Percentiles rank a stretch among this genome's conserved stretches.
Evolutionary conservation across 2,888 invertebrate species (phyloP).

Genomic region (Drosophila nigritarsus): DNA sequence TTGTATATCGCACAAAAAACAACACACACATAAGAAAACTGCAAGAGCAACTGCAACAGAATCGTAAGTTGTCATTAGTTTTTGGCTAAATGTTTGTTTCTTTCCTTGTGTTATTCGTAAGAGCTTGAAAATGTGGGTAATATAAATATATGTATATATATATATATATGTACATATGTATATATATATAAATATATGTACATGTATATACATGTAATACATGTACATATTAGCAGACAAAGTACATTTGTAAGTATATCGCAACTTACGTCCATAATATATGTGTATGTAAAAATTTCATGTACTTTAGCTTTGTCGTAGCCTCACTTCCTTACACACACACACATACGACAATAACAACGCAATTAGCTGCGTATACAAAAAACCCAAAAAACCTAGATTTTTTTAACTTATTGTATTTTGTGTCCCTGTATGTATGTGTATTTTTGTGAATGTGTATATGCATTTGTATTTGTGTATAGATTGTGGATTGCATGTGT

Average conservation of each 20-base stretch:
- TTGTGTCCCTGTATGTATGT: constrained; percentile 7
- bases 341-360: constrained; percentile 10
- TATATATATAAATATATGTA: constrained; percentile 14
- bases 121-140: constrained; percentile 1
- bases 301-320: constrained; percentile 25
- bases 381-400: constrained; percentile 29
- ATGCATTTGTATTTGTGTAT: constrained; percentile 5
- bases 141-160: constrained; percentile 13
- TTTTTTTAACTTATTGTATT: constrained; percentile 28
- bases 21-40: constrained; percentile 42
- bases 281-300: constrained; percentile 6
- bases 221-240: constrained; percentile 7
- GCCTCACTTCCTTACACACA: constrained; percentile 7
- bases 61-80: constrained; percentile 50
- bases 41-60: constrained; percentile 45
- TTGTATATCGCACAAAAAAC: constrained; percentile 40
- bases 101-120: constrained; percentile 4
- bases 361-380: constrained; percentile 43
- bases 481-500: constrained; percentile 12
- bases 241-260: constrained; percentile 16
- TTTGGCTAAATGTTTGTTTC: constrained; percentile 27
- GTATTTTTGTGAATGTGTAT: background rate
- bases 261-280: constrained; percentile 12
- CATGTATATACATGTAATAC: background rate
- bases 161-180: constrained; percentile 14